Conservation (phyloP, 2,797 vertebrate genomes). For the Echeneis naucrates region DNA sequence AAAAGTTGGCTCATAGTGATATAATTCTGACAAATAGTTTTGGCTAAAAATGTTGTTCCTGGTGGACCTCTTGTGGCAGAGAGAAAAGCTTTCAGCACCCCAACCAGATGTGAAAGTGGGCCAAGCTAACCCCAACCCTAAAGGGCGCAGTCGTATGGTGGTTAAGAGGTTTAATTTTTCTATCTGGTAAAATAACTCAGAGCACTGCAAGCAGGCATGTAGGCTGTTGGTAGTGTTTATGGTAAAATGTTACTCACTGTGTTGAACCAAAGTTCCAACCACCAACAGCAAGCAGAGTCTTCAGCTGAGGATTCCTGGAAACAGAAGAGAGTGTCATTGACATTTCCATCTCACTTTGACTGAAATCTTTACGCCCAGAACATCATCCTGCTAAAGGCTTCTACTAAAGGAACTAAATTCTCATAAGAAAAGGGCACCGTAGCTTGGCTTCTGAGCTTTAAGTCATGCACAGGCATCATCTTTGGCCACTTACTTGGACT, state of each 20-base stretch:
- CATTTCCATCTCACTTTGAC: background rate
- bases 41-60: no score
- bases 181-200: background rate
- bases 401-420: background rate
- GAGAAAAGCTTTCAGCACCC: no score
- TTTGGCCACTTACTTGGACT: constrained; percentile 72
- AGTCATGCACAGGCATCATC: background rate
- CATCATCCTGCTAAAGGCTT: background rate
- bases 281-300: constrained; percentile 85
- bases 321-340: background rate
- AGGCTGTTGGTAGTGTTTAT: background rate
- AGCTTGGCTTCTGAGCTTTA: background rate
- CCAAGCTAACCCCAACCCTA: no score
- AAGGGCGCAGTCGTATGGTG: no score
- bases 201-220: background rate
- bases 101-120: no score
- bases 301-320: constrained; percentile 83
- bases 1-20: background rate
- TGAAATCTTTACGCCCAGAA: background rate
- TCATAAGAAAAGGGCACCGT: background rate
- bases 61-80: no score
- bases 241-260: constrained; percentile 76
- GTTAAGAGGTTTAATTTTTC: no score
- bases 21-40: no score
- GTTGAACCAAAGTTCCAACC: constrained; percentile 87